phyloP scores from a whole-genome alignment of 1,140 invertebrate genomes.

The Chymomyza costata region DNA sequence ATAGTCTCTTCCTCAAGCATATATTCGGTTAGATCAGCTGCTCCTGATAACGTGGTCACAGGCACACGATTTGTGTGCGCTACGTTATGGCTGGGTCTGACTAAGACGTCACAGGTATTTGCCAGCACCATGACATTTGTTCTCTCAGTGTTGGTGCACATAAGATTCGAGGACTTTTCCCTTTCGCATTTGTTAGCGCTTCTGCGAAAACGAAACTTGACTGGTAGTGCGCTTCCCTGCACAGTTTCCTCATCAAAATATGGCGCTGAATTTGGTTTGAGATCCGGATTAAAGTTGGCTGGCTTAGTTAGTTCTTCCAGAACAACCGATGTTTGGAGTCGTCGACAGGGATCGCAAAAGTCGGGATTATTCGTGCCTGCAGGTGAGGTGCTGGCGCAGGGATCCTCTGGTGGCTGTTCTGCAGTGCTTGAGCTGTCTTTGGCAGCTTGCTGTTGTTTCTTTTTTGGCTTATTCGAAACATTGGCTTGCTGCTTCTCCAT shows the following conservation, averaged over 20 bases:
- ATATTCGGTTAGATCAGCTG: constrained; percentile 51
- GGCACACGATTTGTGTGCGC: constrained; percentile 57
- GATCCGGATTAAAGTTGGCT: constrained; percentile 34
- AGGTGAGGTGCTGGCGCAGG: constrained; percentile 21
- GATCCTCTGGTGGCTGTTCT: constrained; percentile 11
- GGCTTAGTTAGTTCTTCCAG: constrained; percentile 53
- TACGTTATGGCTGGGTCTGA: constrained; percentile 57
- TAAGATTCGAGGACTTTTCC: constrained; percentile 28
- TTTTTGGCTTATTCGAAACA: constrained; percentile 10
- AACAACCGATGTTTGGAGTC: constrained; percentile 42
- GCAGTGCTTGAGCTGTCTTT: background rate
- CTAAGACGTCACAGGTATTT: constrained; percentile 50
- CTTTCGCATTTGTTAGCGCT: constrained; percentile 34
- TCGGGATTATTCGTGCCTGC: background rate
- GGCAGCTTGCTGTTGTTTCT: background rate
- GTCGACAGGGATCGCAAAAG: constrained; percentile 44
- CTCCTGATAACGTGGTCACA: constrained; percentile 44
- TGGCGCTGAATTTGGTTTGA: background rate
- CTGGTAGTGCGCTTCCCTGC: constrained; percentile 44
- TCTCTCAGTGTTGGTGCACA: constrained; percentile 37
- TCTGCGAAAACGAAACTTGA: constrained; percentile 51
- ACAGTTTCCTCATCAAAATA: constrained; percentile 62
- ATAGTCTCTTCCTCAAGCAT: constrained; percentile 62
- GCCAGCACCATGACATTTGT: constrained; percentile 55
- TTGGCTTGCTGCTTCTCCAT: constrained; percentile 12